phyloP scores from a whole-genome alignment of 2,113 vertebrate genomes.

The Cheilinus undulatus region DNA sequence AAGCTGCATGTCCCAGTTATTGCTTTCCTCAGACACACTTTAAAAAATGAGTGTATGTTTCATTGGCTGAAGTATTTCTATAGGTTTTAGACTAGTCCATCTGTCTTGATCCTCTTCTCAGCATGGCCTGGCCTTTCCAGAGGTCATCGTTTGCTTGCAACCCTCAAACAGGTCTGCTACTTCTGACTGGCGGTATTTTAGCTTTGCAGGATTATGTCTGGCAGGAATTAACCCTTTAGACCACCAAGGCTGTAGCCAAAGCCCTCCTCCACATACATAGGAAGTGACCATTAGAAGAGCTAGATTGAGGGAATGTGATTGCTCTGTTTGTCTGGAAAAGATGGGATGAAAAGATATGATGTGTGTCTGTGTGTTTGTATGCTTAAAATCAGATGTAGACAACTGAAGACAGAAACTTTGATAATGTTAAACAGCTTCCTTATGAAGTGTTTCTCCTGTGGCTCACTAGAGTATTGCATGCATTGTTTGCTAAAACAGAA shows the following conservation, averaged over 20 bases:
- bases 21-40: background rate
- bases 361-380: slow-evolving; percentile 26
- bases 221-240: slow-evolving; percentile 73
- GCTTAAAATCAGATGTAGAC: slow-evolving; percentile 5
- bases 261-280: slow-evolving; percentile 48
- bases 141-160: slow-evolving; percentile 54
- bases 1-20: background rate
- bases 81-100: slow-evolving; percentile 33
- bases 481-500: slow-evolving; percentile 51
- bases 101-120: slow-evolving; percentile 47
- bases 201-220: slow-evolving; percentile 67
- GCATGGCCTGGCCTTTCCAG: slow-evolving; percentile 49
- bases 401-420: slow-evolving; percentile 10
- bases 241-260: slow-evolving; percentile 66
- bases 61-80: slow-evolving; percentile 11
- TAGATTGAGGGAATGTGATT: slow-evolving; percentile 54
- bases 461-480: slow-evolving; percentile 16
- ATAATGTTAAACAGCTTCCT: slow-evolving; percentile 7
- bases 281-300: slow-evolving; percentile 57
- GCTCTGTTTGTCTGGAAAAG: slow-evolving; percentile 63
- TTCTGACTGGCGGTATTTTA: slow-evolving; percentile 48
- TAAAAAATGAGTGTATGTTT: slow-evolving; percentile 5
- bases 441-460: slow-evolving; percentile 1
- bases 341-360: slow-evolving; percentile 48
- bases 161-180: slow-evolving; percentile 57